These are phyloP conservation scores for Delichon dasypus DNA, from an alignment of 2,797 vertebrate genomes.

Conservation along the genomic window DNA sequence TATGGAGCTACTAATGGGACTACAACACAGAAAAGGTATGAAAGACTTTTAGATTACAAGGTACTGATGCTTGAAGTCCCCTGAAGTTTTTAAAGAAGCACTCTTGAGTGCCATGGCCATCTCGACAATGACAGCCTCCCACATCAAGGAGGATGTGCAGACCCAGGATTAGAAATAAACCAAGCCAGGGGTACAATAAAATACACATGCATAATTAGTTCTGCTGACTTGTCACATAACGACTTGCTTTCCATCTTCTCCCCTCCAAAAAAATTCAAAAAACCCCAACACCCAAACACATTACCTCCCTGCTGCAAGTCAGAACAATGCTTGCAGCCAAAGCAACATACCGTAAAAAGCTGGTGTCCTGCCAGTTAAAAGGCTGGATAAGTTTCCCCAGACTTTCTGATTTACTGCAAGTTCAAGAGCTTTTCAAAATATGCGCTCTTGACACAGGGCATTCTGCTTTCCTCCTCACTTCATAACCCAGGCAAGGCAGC, in stretches of 20 bases:
- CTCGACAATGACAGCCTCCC: neutral
- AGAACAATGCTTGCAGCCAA: neutral
- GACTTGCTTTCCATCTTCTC: neutral
- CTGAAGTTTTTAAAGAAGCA: too few relatives aligned
- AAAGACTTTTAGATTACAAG: too few relatives aligned
- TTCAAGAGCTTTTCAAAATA: slow-evolving; percentile 50
- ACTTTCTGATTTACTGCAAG: slow-evolving; percentile 12
- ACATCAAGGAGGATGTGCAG: neutral
- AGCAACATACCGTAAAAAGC: neutral
- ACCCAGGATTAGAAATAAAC: neutral
- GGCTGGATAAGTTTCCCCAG: neutral
- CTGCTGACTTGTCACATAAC: neutral
- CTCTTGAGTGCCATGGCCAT: too few relatives aligned
- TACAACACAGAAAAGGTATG: too few relatives aligned
- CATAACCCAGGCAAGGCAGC: neutral
- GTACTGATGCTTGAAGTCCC: too few relatives aligned
- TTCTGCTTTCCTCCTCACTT: neutral
- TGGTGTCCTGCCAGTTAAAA: neutral
- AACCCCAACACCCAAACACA: neutral
- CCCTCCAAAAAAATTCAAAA: neutral
- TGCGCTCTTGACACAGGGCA: slow-evolving; percentile 23
- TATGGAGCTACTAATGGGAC: too few relatives aligned
- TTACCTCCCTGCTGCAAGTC: neutral
- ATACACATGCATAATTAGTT: slow-evolving; percentile 3
- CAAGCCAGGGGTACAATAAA: neutral